These are phyloP conservation scores for Drosophila kohkoa DNA, from an alignment of 1,140 invertebrate species.

Conservation along the genomic window DNA sequence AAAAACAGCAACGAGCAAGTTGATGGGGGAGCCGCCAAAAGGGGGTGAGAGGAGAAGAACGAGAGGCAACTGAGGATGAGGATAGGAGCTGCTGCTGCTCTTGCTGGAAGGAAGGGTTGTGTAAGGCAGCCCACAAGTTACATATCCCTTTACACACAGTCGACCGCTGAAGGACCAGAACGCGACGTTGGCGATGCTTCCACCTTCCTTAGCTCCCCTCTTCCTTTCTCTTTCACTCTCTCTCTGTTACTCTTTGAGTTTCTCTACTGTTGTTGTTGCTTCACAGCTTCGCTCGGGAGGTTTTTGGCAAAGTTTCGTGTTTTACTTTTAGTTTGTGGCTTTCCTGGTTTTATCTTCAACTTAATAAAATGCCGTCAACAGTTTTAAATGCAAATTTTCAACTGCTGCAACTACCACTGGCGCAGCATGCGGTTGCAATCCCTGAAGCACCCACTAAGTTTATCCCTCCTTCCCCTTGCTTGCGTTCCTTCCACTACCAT, in stretches of 20 bases:
- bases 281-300: slow-evolving; percentile 76
- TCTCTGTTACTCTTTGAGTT: slow-evolving; percentile 30
- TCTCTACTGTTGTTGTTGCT: slow-evolving; percentile 52
- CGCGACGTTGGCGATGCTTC: slow-evolving; percentile 23
- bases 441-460: slow-evolving; percentile 1
- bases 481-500: too few species aligned
- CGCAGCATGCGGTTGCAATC: slow-evolving; percentile 58
- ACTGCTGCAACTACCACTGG: slow-evolving; percentile 30
- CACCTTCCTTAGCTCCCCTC: slow-evolving; percentile 3
- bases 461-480: background rate
- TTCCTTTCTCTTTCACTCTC: background rate
- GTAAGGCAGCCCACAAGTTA: slow-evolving; percentile 80
- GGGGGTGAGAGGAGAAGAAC: background rate
- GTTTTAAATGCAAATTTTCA: slow-evolving; percentile 82
- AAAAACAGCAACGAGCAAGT: slow-evolving; percentile 45
- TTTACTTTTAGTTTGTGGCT: slow-evolving; percentile 83
- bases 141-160: slow-evolving; percentile 78
- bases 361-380: slow-evolving; percentile 83
- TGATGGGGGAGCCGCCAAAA: background rate
- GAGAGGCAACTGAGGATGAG: background rate
- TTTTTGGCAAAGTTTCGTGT: slow-evolving; percentile 77
- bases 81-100: background rate
- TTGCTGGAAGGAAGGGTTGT: slow-evolving; percentile 24
- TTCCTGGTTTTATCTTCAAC: slow-evolving; percentile 83
- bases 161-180: slow-evolving; percentile 57